Evolutionary conservation across 2,888 invertebrate species (phyloP), one percentile per base, ranked within the genome.

Genomic region (Tineola bisselliella): DNA sequence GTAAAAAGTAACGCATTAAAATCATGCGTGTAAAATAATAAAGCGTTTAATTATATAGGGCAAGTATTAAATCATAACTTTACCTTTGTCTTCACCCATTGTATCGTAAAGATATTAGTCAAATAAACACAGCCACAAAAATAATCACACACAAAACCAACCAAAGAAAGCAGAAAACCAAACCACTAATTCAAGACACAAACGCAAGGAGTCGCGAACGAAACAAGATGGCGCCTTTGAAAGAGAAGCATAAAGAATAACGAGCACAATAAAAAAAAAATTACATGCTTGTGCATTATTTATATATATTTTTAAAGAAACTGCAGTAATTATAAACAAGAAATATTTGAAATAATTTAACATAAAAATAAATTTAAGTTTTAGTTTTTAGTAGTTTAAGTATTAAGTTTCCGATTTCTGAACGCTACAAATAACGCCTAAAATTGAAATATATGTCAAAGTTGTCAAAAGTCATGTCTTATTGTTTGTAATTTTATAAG

Each of bases 41-140:
- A 13, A 43, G 8, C 8, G 12, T n/a, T 13, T 3, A 43, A 43
- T 12, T n/a, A 12, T 43, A 5, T n/a, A 15, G 17, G 3, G 15
- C 48, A 19, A 25, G 54, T 12, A 19, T 19, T 54, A 54, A 10
- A 6, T 54, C 25, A 54, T 18, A 38, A 52, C 15, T 48, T 67
- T 74, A 88, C 88, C 88, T 87, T 88, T 88, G 63, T 88, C 88
- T 77, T 88, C 88, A 31, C 88, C 88, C 88, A 88, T 88, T 25
- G 25, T 25, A 25, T 2, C 25, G 25, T 2, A 6, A 4, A 2
- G 54, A 64, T 61, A 61, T 19, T 25, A 17, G 30, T 31, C 18
- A 61, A 19, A 57, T 17, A 44, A 56, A 52, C 61, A n/a, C 19
- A 64, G 65, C 63, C 64, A 65, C 64, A 63, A 64, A 62, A 66